Evolutionary conservation across 2,113 vertebrate genomes (phyloP), one percentile per base, ranked within the genome.

Genomic region (mouse (Mus musculus)): DNA sequence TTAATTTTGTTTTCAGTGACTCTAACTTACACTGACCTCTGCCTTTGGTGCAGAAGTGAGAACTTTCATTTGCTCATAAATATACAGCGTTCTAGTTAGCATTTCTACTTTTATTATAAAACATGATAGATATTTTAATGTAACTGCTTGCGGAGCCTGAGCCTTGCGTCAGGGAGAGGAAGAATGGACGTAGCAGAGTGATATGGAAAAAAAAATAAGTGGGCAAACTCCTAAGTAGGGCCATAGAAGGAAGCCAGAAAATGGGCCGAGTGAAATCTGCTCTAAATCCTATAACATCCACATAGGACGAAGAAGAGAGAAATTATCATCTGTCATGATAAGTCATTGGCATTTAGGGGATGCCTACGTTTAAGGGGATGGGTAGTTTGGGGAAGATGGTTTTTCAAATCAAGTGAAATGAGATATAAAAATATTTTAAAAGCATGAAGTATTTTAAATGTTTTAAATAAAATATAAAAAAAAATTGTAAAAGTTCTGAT

Each of bases 171-270:
- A 72, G 56, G 54, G 69, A 90, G 78, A 84, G 22, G 0, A 14
- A 52, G 12, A 42, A n/a, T 93, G 69, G 72, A 49, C 56, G 30
- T 1, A 13, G 20, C 0, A 9, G 2, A 52, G 5, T 20, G 7
- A 75, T 2, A 3, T 33, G n/a, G 39, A 13, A 6, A 0, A 28
- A 89, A 13, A 6, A 0, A 28, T 5, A 89, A 56, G 11, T n/a
- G 7, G 3, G 3, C 52, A 61, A 14, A 30, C 14, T 46, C 0
- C 20, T 33, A 0, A 14, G 1, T 59, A 30, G 59, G 1, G 2
- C 56, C 16, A 17, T 16, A 81, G 7, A 89, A 54, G 24, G n/a
- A 0, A 89, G 14, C n/a, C 59, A 54, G 90, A 71, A 80, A 65
- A 12, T 28, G 13, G 5, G n/a, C 19, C 39, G 76, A 24, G 59